Conservation (phyloP, 2,113 vertebrate species). For the Hystrix brachyura region DNA sequence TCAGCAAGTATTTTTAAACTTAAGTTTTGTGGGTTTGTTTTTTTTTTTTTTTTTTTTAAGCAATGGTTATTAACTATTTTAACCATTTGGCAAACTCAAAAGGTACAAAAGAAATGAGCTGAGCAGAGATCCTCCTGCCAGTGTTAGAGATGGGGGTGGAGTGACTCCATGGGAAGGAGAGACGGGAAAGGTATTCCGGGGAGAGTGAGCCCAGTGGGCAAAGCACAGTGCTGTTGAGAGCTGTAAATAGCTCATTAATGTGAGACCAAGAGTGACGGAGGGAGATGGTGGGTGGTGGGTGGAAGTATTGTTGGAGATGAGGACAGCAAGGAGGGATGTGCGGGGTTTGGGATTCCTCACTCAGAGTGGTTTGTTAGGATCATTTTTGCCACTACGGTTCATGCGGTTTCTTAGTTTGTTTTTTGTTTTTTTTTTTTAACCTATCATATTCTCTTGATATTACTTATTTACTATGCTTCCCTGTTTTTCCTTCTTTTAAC, state of each 20-base stretch:
- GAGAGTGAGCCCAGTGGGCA: neutral
- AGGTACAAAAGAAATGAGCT: neutral
- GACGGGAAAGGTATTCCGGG: neutral
- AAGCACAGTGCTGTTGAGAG: neutral
- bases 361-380: neutral
- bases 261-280: neutral
- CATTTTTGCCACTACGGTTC: neutral
- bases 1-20: constrained; percentile 26
- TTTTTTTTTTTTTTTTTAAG: neutral
- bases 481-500: neutral
- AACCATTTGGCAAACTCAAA: constrained; percentile 1
- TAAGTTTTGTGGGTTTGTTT: neutral
- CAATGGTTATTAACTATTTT: neutral
- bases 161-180: neutral
- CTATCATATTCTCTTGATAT: neutral
- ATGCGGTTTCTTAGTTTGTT: too few species aligned
- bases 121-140: neutral
- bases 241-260: neutral
- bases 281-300: neutral
- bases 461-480: neutral
- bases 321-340: neutral
- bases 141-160: neutral
- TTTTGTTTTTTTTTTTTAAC: neutral
- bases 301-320: neutral
- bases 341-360: neutral